Conservation (phyloP, 1,140 invertebrate species). For the Camponotus floridanus region DNA sequence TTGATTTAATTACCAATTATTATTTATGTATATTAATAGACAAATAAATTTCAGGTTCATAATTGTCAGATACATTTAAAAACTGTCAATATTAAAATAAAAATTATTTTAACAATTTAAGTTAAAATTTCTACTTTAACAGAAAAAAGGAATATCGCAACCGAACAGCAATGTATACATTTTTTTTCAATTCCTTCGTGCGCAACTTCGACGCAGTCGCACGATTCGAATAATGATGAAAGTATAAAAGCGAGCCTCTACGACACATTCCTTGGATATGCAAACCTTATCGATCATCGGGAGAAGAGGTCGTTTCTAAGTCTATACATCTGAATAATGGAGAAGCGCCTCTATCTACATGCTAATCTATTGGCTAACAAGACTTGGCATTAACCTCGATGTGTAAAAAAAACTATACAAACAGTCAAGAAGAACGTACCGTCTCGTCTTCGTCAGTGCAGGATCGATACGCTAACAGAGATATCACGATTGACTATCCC, state of each 20-base stretch:
- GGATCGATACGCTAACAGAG: constrained; percentile 56
- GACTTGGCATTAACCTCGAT: constrained; percentile 41
- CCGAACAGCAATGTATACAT: neutral
- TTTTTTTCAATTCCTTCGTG: constrained; percentile 1
- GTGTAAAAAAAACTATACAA: constrained; percentile 54
- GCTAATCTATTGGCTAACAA: constrained; percentile 56
- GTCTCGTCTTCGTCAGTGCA: constrained; percentile 55
- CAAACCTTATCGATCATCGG: constrained; percentile 57
- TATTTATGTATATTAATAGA: too few species aligned
- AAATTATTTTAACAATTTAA: neutral
- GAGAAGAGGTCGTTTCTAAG: constrained; percentile 30
- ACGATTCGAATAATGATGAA: constrained; percentile 45
- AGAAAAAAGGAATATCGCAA: neutral
- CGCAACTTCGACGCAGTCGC: constrained; percentile 52
- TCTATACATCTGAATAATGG: constrained; percentile 58
- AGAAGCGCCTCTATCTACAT: constrained; percentile 58
- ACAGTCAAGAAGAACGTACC: constrained; percentile 67
- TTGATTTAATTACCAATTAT: constrained; percentile 19
- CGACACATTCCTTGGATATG: constrained; percentile 56
- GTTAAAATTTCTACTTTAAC: neutral
- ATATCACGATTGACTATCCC: constrained; percentile 42
- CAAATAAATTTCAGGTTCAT: too few species aligned
- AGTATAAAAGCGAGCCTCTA: constrained; percentile 60
- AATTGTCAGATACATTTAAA: too few species aligned
- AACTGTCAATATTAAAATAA: neutral